phyloP scores from a whole-genome alignment of 2,888 invertebrate genomes.

The Synanthedon vespiformis region DNA sequence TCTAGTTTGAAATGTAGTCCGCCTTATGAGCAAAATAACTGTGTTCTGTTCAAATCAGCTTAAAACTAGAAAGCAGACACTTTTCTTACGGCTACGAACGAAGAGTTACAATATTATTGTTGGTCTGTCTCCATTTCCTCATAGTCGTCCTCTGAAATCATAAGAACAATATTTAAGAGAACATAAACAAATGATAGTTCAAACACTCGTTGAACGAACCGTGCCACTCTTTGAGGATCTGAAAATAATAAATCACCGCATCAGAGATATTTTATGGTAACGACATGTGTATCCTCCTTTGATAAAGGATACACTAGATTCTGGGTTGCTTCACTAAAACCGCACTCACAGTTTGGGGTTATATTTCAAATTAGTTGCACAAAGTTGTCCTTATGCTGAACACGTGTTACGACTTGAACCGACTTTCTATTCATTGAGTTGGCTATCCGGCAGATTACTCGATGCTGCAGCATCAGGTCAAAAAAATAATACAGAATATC shows the following conservation, averaged over 20 bases:
- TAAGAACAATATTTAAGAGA: neutral
- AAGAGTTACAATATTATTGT: neutral
- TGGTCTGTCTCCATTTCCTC: conserved; percentile 64
- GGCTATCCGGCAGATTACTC: too few relatives aligned
- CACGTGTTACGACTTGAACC: too few relatives aligned
- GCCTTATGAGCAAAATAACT: conserved; percentile 23
- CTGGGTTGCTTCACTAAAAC: too few relatives aligned
- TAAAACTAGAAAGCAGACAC: conserved; percentile 14
- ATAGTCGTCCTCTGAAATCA: conserved; percentile 57
- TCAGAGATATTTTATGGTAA: too few relatives aligned
- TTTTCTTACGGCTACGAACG: conserved; percentile 21
- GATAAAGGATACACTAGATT: too few relatives aligned
- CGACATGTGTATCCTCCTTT: neutral
- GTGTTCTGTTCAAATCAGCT: conserved; percentile 40
- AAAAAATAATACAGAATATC: too few relatives aligned
- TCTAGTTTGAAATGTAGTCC: conserved; percentile 29
- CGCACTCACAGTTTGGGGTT: too few relatives aligned
- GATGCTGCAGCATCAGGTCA: too few relatives aligned
- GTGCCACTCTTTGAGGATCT: neutral
- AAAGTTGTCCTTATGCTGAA: too few relatives aligned
- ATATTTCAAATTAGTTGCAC: too few relatives aligned
- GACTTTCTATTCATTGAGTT: too few relatives aligned
- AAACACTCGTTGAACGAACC: neutral
- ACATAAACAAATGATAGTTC: neutral
- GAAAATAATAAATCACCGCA: neutral